phyloP scores from a whole-genome alignment of 2,888 invertebrate species.

The Hipparchia sbordonii region DNA sequence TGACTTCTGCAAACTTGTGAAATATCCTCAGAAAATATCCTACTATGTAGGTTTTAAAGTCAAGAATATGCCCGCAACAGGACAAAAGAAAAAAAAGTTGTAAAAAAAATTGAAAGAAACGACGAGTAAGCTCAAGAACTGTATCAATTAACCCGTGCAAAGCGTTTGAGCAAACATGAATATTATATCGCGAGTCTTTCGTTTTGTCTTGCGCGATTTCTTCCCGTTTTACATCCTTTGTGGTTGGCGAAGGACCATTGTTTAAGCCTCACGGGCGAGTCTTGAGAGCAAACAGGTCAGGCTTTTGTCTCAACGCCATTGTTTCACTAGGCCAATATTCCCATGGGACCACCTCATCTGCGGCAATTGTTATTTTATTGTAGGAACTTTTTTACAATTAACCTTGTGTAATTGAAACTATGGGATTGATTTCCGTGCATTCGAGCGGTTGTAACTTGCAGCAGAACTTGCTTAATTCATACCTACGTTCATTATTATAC shows the following conservation, averaged over 20 bases:
- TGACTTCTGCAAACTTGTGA: no score
- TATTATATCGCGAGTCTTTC: constrained; percentile 42
- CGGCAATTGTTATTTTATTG: constrained; percentile 37
- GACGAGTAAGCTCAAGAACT: constrained; percentile 30
- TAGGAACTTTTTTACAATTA: constrained; percentile 31
- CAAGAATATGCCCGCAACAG: constrained; percentile 6
- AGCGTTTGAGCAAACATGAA: constrained; percentile 42
- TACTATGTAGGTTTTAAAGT: not conserved
- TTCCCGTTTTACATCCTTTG: constrained; percentile 59
- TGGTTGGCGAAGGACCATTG: constrained; percentile 62
- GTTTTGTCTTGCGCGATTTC: constrained; percentile 55
- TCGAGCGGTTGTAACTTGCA: not conserved
- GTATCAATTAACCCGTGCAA: constrained; percentile 41
- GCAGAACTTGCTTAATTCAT: not conserved
- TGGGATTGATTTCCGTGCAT: not conserved
- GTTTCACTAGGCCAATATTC: constrained; percentile 69
- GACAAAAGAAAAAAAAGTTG: constrained; percentile 18
- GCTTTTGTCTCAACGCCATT: constrained; percentile 63
- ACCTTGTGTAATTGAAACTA: constrained; percentile 30
- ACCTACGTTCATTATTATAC: no score
- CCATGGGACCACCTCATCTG: constrained; percentile 54
- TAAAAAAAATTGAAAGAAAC: constrained; percentile 24
- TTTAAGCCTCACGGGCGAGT: constrained; percentile 67
- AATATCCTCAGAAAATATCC: not conserved
- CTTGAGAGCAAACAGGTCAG: constrained; percentile 68